phyloP scores from a whole-genome alignment of 1,140 invertebrate genomes.

The Drosophila orosa region DNA sequence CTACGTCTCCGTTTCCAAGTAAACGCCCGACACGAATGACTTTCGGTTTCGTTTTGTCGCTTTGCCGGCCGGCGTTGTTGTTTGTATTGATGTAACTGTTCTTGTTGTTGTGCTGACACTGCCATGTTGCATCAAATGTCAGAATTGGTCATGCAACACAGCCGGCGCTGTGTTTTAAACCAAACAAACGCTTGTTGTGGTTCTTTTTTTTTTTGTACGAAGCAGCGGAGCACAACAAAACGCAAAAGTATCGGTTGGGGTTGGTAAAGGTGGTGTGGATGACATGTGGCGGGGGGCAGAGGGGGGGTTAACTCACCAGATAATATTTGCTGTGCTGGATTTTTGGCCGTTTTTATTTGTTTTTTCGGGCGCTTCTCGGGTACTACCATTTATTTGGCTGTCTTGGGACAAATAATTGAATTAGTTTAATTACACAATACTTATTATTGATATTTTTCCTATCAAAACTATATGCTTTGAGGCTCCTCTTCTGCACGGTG shows the following conservation, averaged over 20 bases:
- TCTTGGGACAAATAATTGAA: not conserved
- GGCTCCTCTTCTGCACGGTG: not conserved
- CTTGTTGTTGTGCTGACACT: not conserved
- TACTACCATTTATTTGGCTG: constrained; percentile 41
- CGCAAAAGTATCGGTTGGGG: not conserved
- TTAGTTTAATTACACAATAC: constrained; percentile 6
- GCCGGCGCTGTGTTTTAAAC: not conserved
- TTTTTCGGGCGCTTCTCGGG: not conserved
- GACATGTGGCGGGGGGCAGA: no score
- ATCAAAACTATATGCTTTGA: constrained; percentile 3
- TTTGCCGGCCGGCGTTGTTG: constrained; percentile 21
- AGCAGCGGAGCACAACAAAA: constrained; percentile 34
- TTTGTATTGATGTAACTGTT: constrained; percentile 2
- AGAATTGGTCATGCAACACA: constrained; percentile 9
- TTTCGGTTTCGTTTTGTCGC: constrained; percentile 34
- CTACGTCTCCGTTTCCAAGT: constrained; percentile 31
- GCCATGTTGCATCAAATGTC: constrained; percentile 26
- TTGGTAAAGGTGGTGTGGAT: not conserved
- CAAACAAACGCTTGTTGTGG: not conserved
- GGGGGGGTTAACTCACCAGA: constrained; percentile 18
- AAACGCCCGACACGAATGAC: constrained; percentile 35
- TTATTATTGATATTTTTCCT: not conserved
- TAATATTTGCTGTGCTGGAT: constrained; percentile 6
- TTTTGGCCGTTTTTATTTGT: constrained; percentile 14
- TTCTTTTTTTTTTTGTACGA: constrained; percentile 4